Percentiles rank a stretch among this genome's conserved stretches.
phyloP scores from a whole-genome alignment of 2,113 vertebrate genomes.

The Seriola rivoliana region DNA sequence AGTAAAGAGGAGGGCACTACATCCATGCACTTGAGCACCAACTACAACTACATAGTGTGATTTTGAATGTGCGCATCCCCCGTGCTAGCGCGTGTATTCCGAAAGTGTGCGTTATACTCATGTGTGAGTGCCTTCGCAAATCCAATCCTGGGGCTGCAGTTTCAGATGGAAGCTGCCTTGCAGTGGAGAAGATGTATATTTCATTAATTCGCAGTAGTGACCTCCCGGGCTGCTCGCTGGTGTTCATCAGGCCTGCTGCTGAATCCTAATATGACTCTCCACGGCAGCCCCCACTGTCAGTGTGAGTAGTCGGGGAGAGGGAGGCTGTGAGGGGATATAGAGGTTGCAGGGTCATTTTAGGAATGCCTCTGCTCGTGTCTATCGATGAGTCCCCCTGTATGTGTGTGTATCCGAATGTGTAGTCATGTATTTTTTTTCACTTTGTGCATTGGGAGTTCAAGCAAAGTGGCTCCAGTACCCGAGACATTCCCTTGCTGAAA shows the following conservation, averaged over 20 bases:
- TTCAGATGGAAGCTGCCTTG: conserved; percentile 28
- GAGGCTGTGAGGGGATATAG: conserved; percentile 26
- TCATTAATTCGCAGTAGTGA: conserved; percentile 70
- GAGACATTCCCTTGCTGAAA: background rate
- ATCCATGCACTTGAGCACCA: background rate
- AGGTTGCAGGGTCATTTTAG: conserved; percentile 57
- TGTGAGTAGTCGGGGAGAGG: background rate
- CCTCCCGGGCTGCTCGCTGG: conserved; percentile 48
- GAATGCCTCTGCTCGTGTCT: conserved; percentile 26
- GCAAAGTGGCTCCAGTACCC: conserved; percentile 24
- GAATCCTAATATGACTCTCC: conserved; percentile 67
- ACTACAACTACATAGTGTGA: no score
- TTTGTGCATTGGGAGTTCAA: conserved; percentile 28
- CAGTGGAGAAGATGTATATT: conserved; percentile 54
- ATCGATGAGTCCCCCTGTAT: conserved; percentile 3
- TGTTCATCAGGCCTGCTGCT: conserved; percentile 63
- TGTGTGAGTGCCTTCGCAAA: background rate
- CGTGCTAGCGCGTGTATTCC: background rate
- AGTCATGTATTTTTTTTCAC: background rate
- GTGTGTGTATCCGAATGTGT: background rate
- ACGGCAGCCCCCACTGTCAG: conserved; percentile 25
- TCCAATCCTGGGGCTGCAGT: conserved; percentile 8
- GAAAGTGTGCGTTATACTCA: background rate
- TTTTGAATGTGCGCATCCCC: no score
- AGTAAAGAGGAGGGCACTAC: background rate